Evolutionary conservation across 2,888 invertebrate genomes (phyloP).

Genomic region (Tanypteryx hageni): DNA sequence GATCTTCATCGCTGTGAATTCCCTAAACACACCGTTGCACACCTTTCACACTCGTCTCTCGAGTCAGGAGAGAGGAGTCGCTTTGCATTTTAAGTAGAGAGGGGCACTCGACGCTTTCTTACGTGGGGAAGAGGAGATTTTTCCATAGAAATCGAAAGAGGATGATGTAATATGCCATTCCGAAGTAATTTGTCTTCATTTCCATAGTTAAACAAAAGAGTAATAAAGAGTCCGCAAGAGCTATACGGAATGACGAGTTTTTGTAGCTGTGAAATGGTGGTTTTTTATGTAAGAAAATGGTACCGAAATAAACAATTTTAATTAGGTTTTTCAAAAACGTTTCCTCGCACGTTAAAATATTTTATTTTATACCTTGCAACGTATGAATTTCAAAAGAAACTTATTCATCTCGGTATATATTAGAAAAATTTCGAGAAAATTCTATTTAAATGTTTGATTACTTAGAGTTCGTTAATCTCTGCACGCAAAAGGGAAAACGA

Average conservation of each 20-base stretch:
- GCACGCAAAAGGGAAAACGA: not conserved
- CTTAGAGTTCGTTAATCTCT: not conserved
- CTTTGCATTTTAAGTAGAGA: not conserved
- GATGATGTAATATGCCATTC: not conserved
- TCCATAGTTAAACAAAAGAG: not conserved
- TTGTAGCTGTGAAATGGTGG: too few species aligned
- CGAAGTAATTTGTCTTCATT: not conserved
- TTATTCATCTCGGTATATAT: not conserved
- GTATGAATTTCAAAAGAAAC: not conserved
- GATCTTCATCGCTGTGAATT: slow-evolving; percentile 39
- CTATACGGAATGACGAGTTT: too few species aligned
- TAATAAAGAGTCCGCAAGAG: too few species aligned
- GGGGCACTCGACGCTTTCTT: not conserved
- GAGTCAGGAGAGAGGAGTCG: not conserved
- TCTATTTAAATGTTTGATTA: not conserved
- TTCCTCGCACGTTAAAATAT: too few species aligned
- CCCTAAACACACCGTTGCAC: not conserved
- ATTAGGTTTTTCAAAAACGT: too few species aligned
- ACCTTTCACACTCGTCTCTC: too few species aligned
- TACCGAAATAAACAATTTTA: too few species aligned
- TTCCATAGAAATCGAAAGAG: too few species aligned
- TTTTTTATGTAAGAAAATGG: too few species aligned
- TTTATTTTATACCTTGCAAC: not conserved
- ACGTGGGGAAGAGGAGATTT: not conserved
- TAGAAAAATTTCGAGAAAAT: too few species aligned